Evolutionary conservation across 2,113 vertebrate genomes (phyloP).

Genomic region (Microtus pennsylvanicus): DNA sequence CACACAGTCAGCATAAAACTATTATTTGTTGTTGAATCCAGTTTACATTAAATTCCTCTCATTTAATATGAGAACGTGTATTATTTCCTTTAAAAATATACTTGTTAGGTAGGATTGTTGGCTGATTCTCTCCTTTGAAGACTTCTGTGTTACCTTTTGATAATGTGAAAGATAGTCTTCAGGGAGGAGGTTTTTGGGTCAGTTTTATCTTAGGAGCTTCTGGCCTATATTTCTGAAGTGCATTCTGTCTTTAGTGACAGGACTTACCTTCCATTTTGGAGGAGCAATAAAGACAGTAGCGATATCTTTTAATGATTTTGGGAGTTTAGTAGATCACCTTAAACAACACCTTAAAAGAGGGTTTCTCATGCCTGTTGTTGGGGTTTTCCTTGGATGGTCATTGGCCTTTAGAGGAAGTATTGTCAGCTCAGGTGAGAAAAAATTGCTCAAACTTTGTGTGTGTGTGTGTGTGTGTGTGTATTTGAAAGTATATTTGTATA

Average conservation of each 20-base stretch:
- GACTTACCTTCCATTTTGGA: not conserved
- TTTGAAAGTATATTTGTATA: not conserved
- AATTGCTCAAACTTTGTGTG: not conserved
- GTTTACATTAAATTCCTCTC: slow-evolving; percentile 21
- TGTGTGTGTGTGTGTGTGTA: not conserved
- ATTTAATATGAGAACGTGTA: not conserved
- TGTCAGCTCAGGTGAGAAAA: not conserved
- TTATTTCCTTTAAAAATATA: not conserved
- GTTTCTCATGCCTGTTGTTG: not conserved
- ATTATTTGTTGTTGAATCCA: not conserved
- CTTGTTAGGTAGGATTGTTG: not conserved
- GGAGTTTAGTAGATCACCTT: not conserved
- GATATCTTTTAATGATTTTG: not conserved
- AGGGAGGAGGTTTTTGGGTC: not conserved
- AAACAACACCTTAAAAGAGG: not conserved
- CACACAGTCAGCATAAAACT: not conserved
- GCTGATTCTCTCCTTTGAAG: not conserved
- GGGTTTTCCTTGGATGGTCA: not conserved
- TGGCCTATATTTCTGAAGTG: not conserved
- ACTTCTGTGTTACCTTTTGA: not conserved
- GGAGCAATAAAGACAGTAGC: not conserved
- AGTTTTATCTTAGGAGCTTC: not conserved
- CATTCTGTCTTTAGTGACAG: not conserved
- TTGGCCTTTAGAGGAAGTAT: not conserved
- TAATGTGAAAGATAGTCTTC: not conserved